Base-by-base conservation (phyloP, 2,888 invertebrate genomes). In the Xanthia togata region DNA sequence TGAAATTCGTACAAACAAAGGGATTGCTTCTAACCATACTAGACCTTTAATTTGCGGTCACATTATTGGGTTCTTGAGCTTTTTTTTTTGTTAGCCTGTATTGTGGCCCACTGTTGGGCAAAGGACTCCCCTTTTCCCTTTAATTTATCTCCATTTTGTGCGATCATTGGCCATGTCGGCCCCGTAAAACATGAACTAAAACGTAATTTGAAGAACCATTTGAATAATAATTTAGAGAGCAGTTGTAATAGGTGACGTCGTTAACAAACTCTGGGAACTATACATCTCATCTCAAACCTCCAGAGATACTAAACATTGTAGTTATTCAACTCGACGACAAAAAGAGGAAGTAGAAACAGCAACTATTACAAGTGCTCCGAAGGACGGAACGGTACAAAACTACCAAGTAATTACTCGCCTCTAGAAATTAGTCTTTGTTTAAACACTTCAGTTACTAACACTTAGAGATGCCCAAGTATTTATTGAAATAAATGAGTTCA, bases 381-480 rank as follows among this genome's bases (percentile, higher is more conserved):
- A 38, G 59, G 68, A 69, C 35, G 59, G 55, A 41, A 26, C 70
- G 73, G 62, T 62, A 67, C 76, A 76, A 79, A 79, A 82, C 79
- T 79, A 63, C 57, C 72, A 65, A 85, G 74, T 77, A 86, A 86
- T 79, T 85, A 82, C 79, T 85, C 38, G 64, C 57, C 59, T 62
- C 68, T 73, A 80, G 77, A 79, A 80, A 86, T 86, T 86, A 76
- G 78, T 86, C 80, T 82, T 84, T 80, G 82, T 84, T 82, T 57
- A 70, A 77, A 75, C 76, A 78, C 71, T 71, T 73, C 35, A 79
- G 57, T 64, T 59, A 73, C 70, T 79, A 80, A 73, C 73, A 50
- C 47, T 63, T 38, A 38, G 69, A 77, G 70, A 80, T 64, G 73
- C 53, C 68, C 41, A 63, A 82, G 76, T 78, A 80, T 82, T 82